Conservation (phyloP, 2,797 vertebrate species). For the Selene dorsalis region DNA sequence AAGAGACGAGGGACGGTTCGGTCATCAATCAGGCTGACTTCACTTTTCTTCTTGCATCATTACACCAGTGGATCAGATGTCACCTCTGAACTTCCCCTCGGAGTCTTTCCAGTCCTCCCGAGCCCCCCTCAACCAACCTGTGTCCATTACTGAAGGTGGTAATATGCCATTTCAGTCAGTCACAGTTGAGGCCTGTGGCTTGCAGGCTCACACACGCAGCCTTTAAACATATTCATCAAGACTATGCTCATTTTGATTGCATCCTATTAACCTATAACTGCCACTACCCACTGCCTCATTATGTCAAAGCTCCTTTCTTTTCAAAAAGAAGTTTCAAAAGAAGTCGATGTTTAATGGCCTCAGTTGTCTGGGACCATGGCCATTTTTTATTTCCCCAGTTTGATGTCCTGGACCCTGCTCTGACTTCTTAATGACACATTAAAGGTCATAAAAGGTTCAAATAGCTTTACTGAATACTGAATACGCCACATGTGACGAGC, state of each 20-base stretch:
- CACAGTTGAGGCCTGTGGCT: background rate
- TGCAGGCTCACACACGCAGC: slow-evolving; percentile 5
- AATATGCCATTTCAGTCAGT: slow-evolving; percentile 21
- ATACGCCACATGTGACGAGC: slow-evolving; percentile 19
- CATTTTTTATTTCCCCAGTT: slow-evolving; percentile 21
- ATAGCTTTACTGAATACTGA: slow-evolving; percentile 53
- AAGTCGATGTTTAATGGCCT: slow-evolving; percentile 19
- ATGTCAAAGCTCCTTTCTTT: slow-evolving; percentile 30
- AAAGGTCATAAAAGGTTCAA: slow-evolving; percentile 61
- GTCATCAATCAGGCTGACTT: slow-evolving; percentile 44
- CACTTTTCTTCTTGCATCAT: slow-evolving; percentile 35
- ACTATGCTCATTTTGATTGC: slow-evolving; percentile 43
- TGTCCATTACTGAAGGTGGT: background rate
- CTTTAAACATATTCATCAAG: slow-evolving; percentile 39
- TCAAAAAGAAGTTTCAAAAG: slow-evolving; percentile 42
- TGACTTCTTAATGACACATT: slow-evolving; percentile 62
- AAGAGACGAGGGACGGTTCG: slow-evolving; percentile 13
- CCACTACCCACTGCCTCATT: slow-evolving; percentile 8
- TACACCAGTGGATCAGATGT: slow-evolving; percentile 32
- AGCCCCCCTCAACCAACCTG: background rate
- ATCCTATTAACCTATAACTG: slow-evolving; percentile 54
- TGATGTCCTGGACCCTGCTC: slow-evolving; percentile 23
- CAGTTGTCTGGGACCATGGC: slow-evolving; percentile 9
- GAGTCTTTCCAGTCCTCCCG: background rate
- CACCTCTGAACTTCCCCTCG: background rate